These are phyloP conservation scores for Novumbra hubbsi DNA, from an alignment of 2,797 vertebrate genomes.

Conservation along the genomic window DNA sequence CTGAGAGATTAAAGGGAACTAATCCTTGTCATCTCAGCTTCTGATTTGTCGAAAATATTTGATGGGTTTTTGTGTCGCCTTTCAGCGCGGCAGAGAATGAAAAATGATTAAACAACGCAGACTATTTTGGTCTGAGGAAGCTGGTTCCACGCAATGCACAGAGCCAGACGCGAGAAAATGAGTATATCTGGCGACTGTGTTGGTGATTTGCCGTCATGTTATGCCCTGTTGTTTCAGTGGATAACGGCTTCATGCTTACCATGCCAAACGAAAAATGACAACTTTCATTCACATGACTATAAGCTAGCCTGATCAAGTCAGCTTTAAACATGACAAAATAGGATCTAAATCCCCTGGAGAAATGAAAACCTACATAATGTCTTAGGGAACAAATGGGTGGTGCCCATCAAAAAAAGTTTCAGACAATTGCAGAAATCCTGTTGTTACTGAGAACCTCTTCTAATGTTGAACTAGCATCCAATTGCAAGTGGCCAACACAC, in stretches of 20 bases:
- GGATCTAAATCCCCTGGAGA: constrained; percentile 35
- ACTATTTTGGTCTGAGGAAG: constrained; percentile 33
- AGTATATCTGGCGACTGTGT: constrained; percentile 56
- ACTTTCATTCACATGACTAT: constrained; percentile 60
- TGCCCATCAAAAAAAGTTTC: too few species aligned
- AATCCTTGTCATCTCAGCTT: constrained; percentile 2
- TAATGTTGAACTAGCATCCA: too few species aligned
- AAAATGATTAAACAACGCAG: constrained; percentile 19
- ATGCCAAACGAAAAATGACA: constrained; percentile 64
- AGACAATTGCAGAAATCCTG: too few species aligned
- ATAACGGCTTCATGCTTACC: constrained; percentile 60
- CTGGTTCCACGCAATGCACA: constrained; percentile 38
- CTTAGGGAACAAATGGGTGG: too few species aligned
- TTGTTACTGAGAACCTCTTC: too few species aligned
- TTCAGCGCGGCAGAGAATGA: constrained; percentile 4
- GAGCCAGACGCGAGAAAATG: constrained; percentile 38
- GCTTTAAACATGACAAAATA: constrained; percentile 58
- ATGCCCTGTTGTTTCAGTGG: constrained; percentile 64
- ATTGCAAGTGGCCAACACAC: too few species aligned
- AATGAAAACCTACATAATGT: constrained; percentile 3
- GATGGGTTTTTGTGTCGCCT: constrained; percentile 19
- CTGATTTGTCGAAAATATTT: constrained; percentile 13
- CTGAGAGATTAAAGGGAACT: background rate
- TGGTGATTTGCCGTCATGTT: constrained; percentile 56
- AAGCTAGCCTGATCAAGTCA: constrained; percentile 46